Evolutionary conservation across 2,113 vertebrate genomes (phyloP), one percentile per base, ranked within the genome.

Genomic region (Pongo pygmaeus): DNA sequence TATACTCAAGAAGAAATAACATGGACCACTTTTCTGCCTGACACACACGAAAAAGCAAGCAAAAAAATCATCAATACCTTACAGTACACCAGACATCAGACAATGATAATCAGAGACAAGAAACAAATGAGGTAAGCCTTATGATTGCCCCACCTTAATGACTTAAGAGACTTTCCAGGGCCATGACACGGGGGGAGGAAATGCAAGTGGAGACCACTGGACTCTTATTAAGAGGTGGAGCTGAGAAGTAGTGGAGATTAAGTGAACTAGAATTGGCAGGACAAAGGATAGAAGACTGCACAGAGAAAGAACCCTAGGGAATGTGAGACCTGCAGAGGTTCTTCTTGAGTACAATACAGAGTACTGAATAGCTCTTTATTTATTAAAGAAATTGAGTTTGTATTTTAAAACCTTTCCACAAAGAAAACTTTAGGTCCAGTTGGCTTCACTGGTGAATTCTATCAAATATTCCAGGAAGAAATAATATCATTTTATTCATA

Each of bases 401-500:
- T 67, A 38, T 18, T 80, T 91, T 87, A 77, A 81, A 91, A 89
- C 79, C 7, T 81, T 81, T 50, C 22, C 46, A 86, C 14, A 81
- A 86, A 87, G 46, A 81, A 95, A 94, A 91, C 50, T 69, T 27
- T 46, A 52, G 57, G 35, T 87, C 59, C 13, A 46, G 17, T 1
- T 96, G 70, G 38, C 30, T 78, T 96, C 32, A 92, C 18, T 52
- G 57, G 69, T 94, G 46, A 91, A 78, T 83, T 87, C 69, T 91
- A 83, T 43, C 48, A 83, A 88, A 72, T n/a, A 57, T 59, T 84
- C 94, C 91, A 79, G 69, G 69, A 88, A 88, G n/a, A 96, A 72
- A 69, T 87, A 96, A 80, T 57, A 75, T 2, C 4, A 30, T 40
- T 46, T 35, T 70, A 94, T 16, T 75, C 7, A 80, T 84, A 74